Evolutionary conservation across 2,113 vertebrate genomes (phyloP).

Genomic region (Hassar affinis): DNA sequence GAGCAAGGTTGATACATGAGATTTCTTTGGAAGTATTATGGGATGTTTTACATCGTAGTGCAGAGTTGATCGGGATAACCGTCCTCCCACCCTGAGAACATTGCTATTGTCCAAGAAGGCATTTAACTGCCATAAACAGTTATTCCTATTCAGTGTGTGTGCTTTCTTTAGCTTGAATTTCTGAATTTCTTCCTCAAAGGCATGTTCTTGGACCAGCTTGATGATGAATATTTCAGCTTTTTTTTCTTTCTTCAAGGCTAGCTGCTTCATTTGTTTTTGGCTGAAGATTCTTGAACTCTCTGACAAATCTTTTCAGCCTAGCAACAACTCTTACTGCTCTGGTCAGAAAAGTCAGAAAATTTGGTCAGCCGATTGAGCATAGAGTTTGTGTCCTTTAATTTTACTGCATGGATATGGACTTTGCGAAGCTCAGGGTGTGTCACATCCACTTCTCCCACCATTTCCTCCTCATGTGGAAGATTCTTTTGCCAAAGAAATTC

Average conservation of each 20-base stretch:
- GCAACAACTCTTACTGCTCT: constrained; percentile 22
- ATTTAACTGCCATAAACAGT: constrained; percentile 4
- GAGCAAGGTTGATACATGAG: constrained; percentile 25
- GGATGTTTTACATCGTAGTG: constrained; percentile 40
- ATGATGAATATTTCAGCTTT: constrained; percentile 41
- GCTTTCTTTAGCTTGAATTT: constrained; percentile 20
- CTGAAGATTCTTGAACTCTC: constrained; percentile 43
- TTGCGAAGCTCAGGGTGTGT: constrained; percentile 31
- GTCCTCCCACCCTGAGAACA: constrained; percentile 44
- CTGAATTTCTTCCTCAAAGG: constrained; percentile 18
- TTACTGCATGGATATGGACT: background rate
- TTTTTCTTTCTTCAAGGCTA: constrained; percentile 24
- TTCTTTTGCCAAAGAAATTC: constrained; percentile 30
- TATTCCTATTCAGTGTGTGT: background rate
- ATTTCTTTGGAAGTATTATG: constrained; percentile 42
- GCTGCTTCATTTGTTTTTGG: constrained; percentile 27
- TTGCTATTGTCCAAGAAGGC: constrained; percentile 28
- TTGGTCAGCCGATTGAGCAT: constrained; percentile 33
- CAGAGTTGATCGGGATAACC: constrained; percentile 26
- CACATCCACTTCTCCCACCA: constrained; percentile 19
- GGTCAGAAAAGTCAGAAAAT: constrained; percentile 40
- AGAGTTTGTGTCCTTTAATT: constrained; percentile 11
- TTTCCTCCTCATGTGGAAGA: constrained; percentile 21
- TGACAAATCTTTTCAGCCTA: constrained; percentile 43
- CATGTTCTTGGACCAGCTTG: constrained; percentile 33